Evolutionary conservation across 2,797 vertebrate species (phyloP).

Genomic region (Sebastes iracundus): DNA sequence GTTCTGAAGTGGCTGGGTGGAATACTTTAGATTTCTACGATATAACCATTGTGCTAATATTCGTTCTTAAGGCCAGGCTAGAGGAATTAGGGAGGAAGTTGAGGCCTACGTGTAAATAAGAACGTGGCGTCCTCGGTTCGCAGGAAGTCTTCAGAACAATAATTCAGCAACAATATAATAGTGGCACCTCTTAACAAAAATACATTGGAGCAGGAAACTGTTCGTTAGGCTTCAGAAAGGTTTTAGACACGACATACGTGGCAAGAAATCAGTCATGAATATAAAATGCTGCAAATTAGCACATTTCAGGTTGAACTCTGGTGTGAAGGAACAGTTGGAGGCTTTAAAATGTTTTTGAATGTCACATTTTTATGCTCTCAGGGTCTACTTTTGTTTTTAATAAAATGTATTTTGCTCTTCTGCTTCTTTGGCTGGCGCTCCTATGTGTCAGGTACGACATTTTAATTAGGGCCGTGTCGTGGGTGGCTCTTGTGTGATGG

Average conservation of each 20-base stretch:
- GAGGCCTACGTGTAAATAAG: constrained; percentile 60
- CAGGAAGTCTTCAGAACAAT: constrained; percentile 73
- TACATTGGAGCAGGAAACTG: constrained; percentile 1
- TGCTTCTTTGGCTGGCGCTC: constrained; percentile 17
- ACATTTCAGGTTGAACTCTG: neutral
- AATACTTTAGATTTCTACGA: constrained; percentile 65
- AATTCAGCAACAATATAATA: constrained; percentile 50
- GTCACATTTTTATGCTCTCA: neutral
- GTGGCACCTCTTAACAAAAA: constrained; percentile 17
- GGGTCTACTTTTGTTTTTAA: neutral
- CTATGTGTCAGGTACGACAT: constrained; percentile 53
- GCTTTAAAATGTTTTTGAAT: neutral
- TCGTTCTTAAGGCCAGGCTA: constrained; percentile 43
- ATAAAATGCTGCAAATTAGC: neutral
- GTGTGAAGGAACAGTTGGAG: neutral
- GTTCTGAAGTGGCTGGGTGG: constrained; percentile 57
- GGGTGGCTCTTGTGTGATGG: constrained; percentile 59
- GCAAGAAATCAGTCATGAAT: neutral
- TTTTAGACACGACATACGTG: neutral
- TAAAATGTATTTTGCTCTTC: constrained; percentile 10
- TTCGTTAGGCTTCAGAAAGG: neutral
- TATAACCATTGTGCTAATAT: constrained; percentile 78
- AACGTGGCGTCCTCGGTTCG: constrained; percentile 45
- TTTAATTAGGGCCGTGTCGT: constrained; percentile 68
- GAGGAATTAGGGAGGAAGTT: constrained; percentile 65